Evolutionary conservation across 2,888 invertebrate genomes (phyloP).

Genomic region (Xestia sexstrigata): DNA sequence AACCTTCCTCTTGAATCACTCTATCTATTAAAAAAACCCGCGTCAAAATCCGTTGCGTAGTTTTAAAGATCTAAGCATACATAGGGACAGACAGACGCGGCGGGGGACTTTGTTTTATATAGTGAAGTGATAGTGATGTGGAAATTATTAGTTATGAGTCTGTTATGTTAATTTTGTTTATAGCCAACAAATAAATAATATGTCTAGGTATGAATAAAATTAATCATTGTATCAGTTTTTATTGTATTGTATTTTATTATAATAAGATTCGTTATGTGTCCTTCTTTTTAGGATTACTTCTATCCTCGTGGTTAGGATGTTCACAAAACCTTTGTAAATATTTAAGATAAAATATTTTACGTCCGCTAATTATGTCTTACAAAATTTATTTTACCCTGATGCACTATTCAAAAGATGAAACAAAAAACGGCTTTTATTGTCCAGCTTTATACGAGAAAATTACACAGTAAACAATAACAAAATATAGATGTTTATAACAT

Average conservation of each 20-base stretch:
- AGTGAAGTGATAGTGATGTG: too few species aligned
- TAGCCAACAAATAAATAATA: not conserved
- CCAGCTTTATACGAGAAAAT: not conserved
- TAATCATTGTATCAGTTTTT: not conserved
- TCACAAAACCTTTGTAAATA: not conserved
- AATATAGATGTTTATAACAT: not conserved
- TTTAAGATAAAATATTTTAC: not conserved
- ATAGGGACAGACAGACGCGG: too few species aligned
- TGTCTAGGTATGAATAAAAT: slow-evolving; percentile 1
- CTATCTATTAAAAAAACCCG: too few species aligned
- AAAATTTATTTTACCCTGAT: not conserved
- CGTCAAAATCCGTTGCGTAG: too few species aligned
- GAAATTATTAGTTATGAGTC: not conserved
- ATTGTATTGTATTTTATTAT: too few species aligned
- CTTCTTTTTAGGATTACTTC: too few species aligned
- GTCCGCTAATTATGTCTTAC: not conserved
- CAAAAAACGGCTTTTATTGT: not conserved
- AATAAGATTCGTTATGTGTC: too few species aligned
- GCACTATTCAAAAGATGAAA: not conserved
- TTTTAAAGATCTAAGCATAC: too few species aligned
- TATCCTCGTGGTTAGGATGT: not conserved
- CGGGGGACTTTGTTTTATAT: too few species aligned
- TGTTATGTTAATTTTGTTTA: slow-evolving; percentile 9
- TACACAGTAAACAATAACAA: not conserved
- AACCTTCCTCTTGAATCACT: too few species aligned